Conservation (phyloP, 2,888 invertebrate genomes). For the Apotomis turbidana region DNA sequence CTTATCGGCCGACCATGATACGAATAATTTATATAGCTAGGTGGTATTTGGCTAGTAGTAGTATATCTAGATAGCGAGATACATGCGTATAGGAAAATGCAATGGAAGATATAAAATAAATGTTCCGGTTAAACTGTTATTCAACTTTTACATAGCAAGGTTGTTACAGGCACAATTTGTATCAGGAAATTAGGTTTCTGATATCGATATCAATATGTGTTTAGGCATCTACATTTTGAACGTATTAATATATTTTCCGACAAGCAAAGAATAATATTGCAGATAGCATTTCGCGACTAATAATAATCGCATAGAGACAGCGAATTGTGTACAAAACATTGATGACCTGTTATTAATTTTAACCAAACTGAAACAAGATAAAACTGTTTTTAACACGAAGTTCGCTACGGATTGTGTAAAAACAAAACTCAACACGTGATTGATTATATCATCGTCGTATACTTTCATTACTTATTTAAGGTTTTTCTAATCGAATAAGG, state of each 20-base stretch:
- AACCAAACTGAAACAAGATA: conserved; percentile 50
- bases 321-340: conserved; percentile 39
- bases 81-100: conserved; percentile 21
- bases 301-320: conserved; percentile 34
- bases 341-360: conserved; percentile 33
- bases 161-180: background rate
- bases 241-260: background rate
- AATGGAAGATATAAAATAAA: conserved; percentile 10
- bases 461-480: conserved; percentile 23
- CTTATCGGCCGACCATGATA: conserved; percentile 52
- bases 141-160: background rate
- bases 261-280: conserved; percentile 4
- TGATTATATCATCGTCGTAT: conserved; percentile 48
- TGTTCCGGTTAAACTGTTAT: background rate
- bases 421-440: conserved; percentile 48
- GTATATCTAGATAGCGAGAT: conserved; percentile 20
- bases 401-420: conserved; percentile 45
- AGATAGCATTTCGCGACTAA: background rate
- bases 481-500: conserved; percentile 34
- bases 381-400: conserved; percentile 57
- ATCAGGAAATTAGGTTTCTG: background rate
- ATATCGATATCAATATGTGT: no score
- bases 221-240: background rate
- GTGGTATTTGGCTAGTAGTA: conserved; percentile 31
- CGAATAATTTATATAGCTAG: conserved; percentile 43